These are phyloP conservation scores for Edolisoma coerulescens DNA, from an alignment of 2,113 vertebrate species.

Conservation along the genomic window DNA sequence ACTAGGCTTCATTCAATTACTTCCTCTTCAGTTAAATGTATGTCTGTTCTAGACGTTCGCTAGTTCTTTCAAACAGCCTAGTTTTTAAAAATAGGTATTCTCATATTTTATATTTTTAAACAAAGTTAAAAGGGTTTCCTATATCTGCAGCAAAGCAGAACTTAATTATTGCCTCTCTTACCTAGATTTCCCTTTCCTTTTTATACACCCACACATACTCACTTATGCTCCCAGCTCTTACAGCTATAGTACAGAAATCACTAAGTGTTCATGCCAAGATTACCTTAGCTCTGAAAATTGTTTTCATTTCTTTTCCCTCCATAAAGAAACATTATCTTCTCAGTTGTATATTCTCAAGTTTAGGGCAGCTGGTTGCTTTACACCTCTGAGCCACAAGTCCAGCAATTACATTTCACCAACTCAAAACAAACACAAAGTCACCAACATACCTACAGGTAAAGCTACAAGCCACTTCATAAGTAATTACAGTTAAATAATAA, in stretches of 20 bases:
- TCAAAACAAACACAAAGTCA: background rate
- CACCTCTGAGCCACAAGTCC: background rate
- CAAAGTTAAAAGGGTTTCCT: background rate
- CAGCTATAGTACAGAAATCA: background rate
- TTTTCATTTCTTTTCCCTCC: background rate
- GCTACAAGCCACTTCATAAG: background rate
- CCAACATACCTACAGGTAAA: background rate
- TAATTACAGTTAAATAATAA: background rate
- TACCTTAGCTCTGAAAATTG: background rate
- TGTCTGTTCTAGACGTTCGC: background rate
- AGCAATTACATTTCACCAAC: background rate
- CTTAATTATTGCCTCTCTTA: background rate
- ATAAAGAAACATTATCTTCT: background rate
- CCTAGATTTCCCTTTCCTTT: background rate
- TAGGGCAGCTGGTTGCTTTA: background rate
- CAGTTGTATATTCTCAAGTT: background rate
- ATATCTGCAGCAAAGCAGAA: background rate
- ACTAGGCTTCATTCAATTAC: background rate
- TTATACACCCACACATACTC: background rate
- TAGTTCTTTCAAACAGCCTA: background rate
- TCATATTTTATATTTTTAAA: background rate
- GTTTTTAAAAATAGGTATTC: background rate
- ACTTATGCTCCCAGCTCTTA: background rate
- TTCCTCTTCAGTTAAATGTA: background rate
- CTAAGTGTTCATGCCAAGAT: background rate